Evolutionary conservation across 2,888 invertebrate species (phyloP), one percentile per base, ranked within the genome.

Genomic region (Pantelozetes paolii): DNA sequence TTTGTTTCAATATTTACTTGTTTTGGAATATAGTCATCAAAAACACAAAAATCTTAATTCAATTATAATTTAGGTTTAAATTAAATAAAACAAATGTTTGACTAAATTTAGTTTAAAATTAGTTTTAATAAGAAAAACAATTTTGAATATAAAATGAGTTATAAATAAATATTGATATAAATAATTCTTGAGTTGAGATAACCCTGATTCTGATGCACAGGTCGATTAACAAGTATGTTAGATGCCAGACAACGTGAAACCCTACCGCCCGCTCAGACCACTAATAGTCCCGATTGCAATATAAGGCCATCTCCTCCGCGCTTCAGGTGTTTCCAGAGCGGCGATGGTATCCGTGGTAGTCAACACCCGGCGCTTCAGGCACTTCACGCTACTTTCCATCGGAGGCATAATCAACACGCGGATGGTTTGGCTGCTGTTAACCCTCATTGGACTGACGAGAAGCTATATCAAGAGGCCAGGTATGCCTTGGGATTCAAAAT

Each of bases 371-470:
- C 59, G 9, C 57, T 74, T 13, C 70, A 70, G 20, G 36, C 74
- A 42, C 50, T 74, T 13, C 74, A 74, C 36, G 54, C 70, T 2
- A 30, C 54, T 1, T 74, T 74, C 36, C 70, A 70, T 42, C 28
- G 74, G 30, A 90, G 94, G 76, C 95, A 95, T 83, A 95, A 95
- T 82, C 84, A 85, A 0, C 79, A 95, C 23, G 91, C 92, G 0
- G 80, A 80, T 0, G 80, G 83, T 3, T 83, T 95, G 64, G 82
- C 84, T 0, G 77, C 80, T 0, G 77, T 88, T 5, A 94, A 94
- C 85, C 89, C 90, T 0, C 80, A 84, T 18, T 94, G 94, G 95
- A 83, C 85, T 72, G 94, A 94, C 80, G 90, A 93, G 80, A 84
- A 79, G 0, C 77, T 91, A 0, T 93, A 87, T 82, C 89, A 92